Base-by-base conservation (phyloP, 2,797 vertebrate genomes). In the Sparus aurata region DNA sequence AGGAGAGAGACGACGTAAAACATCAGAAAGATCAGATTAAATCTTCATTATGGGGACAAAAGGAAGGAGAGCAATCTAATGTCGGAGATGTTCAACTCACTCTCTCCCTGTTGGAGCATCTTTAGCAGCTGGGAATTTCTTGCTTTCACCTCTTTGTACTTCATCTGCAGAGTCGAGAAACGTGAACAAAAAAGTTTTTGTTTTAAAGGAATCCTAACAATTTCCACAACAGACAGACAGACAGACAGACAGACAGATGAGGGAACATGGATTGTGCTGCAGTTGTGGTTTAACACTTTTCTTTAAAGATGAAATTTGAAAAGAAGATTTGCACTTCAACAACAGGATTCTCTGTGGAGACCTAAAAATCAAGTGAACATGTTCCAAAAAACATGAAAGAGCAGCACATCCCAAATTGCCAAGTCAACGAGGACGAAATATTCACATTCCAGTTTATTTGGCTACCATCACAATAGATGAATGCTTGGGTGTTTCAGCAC, bases 81-180 rank as follows among this genome's bases (percentile, higher is more conserved):
- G 46, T 50, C 46, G 43, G 3, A 5, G 0, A 16, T 52, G 58
- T 46, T 74, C 16, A 77, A 96, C 98, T 98, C 94, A 99, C 98
- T 98, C 93, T 99, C 97, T 90, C 97, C 97, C 92, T 99, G 97
- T 76, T 98, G 97, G 60, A 99, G 96, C 97, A 99, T 98, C 92
- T 97, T 98, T 66, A 99, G 86, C 80, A 99, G 95, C 88, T 97
- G 96, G 73, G 96, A 88, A 93, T 99, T 99, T 95, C 97, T 96
- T 83, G 95, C 96, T 89, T 99, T 98, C 75, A 98, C 97, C 93
- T 98, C 97, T 94, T 96, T 98, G 92, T 97, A 98, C 87, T 97
- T 97, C 58, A 75, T 92, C 98, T 99, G 91, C 25, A 75, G 50
- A 80, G 27, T 41, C 13, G 18, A 82, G 13, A 47, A 50, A 5